These are phyloP conservation scores for Atherinosoma microstoma DNA, from an alignment of 2,797 vertebrate species.

Conservation along the genomic window DNA sequence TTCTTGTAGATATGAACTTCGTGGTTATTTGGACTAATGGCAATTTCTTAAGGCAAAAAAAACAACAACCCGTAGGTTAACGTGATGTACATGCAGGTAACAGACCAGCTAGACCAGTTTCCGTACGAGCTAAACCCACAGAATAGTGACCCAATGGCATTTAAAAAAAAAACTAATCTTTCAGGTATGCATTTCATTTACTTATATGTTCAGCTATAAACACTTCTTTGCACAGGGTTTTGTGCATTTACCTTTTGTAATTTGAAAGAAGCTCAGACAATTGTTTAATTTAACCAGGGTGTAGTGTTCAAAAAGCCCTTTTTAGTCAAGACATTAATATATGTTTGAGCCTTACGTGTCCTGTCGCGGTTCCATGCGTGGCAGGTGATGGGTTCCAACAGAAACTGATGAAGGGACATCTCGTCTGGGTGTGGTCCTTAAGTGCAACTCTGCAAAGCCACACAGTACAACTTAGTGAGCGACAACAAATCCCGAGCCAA, in stretches of 20 bases:
- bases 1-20: constrained; percentile 99
- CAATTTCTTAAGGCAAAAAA: constrained; percentile 87
- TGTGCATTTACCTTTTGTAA: background rate
- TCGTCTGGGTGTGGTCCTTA: constrained; percentile 82
- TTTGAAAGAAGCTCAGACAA: background rate
- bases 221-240: background rate
- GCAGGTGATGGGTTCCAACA: constrained; percentile 98
- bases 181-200: too few species aligned
- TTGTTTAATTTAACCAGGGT: background rate
- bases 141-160: background rate
- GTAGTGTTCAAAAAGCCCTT: background rate
- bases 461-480: constrained; percentile 44
- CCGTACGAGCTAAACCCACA: background rate
- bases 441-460: constrained; percentile 66
- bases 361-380: constrained; percentile 99
- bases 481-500: background rate
- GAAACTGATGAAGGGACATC: constrained; percentile 99
- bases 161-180: background rate
- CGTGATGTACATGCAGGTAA: background rate
- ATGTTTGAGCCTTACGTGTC: constrained; percentile 87
- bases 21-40: constrained; percentile 98
- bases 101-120: constrained; percentile 45
- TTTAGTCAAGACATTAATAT: background rate
- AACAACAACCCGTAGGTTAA: background rate
- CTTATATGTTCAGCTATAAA: too few species aligned